phyloP scores from a whole-genome alignment of 2,888 invertebrate genomes.

The Oscheius sp. region DNA sequence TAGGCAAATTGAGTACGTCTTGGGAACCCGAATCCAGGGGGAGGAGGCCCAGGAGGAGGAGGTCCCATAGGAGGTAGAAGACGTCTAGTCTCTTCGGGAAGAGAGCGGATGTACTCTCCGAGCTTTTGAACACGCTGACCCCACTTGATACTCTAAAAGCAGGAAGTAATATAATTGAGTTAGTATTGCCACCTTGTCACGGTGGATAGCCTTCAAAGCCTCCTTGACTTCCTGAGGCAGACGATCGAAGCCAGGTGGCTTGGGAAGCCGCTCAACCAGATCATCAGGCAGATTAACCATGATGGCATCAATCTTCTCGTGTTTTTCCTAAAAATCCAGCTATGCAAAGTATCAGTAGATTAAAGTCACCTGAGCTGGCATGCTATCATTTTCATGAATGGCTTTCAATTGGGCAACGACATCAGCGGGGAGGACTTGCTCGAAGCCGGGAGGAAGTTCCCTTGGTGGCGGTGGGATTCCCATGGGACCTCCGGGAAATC shows the following conservation, averaged over 20 bases:
- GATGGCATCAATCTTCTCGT: conserved; percentile 65
- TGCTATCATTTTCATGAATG: conserved; percentile 54
- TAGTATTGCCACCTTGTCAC: conserved; percentile 44
- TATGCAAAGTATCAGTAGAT: neutral
- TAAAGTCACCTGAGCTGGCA: conserved; percentile 28
- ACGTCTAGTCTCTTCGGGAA: conserved; percentile 31
- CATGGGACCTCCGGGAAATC: neutral
- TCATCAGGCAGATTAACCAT: conserved; percentile 67
- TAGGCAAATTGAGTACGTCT: conserved; percentile 13
- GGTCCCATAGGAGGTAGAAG: conserved; percentile 41
- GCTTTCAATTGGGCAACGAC: conserved; percentile 60
- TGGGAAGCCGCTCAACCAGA: conserved; percentile 64
- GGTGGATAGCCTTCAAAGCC: conserved; percentile 61
- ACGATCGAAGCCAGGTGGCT: conserved; percentile 67
- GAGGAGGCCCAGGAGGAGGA: conserved; percentile 29
- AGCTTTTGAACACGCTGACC: conserved; percentile 29
- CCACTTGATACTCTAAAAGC: conserved; percentile 28
- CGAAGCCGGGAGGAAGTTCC: conserved; percentile 66
- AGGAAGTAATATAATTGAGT: neutral
- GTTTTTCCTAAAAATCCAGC: conserved; percentile 53
- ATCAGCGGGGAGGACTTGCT: conserved; percentile 63
- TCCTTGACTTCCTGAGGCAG: conserved; percentile 62
- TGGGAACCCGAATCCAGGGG: conserved; percentile 31
- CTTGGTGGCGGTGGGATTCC: conserved; percentile 36
- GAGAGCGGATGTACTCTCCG: conserved; percentile 27